Evolutionary conservation across 2,888 invertebrate species (phyloP).

Genomic region (Macrophya alboannulata): DNA sequence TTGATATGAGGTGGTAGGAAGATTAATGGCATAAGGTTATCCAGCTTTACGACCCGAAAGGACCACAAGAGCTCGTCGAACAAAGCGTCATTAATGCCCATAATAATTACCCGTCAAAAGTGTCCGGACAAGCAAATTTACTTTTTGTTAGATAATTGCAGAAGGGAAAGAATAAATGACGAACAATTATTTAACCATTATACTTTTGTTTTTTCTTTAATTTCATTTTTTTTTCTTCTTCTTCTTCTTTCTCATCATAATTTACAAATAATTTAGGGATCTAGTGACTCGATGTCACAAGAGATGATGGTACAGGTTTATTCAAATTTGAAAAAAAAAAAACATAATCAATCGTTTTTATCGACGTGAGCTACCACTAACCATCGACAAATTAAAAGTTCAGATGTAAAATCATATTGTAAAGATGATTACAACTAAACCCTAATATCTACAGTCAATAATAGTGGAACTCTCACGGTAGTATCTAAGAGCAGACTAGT

Average conservation of each 20-base stretch:
- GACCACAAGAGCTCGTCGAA: neutral
- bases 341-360: neutral
- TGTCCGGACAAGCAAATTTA: neutral
- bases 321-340: constrained; percentile 5
- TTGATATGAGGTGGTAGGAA: neutral
- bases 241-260: constrained; percentile 18
- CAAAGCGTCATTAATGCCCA: constrained; percentile 23
- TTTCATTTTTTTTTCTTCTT: neutral
- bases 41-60: neutral
- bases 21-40: constrained; percentile 30
- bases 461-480: constrained; percentile 48
- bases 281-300: constrained; percentile 14
- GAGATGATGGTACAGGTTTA: constrained; percentile 7
- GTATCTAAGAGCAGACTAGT: constrained; percentile 27
- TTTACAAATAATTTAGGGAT: constrained; percentile 56
- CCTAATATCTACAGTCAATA: constrained; percentile 7
- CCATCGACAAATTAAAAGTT: neutral
- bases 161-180: neutral
- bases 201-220: neutral
- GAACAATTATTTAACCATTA: constrained; percentile 8
- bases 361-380: constrained; percentile 26
- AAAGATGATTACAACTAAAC: neutral
- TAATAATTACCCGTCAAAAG: constrained; percentile 39
- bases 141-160: neutral
- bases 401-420: neutral